Percentiles rank a stretch among this genome's conserved stretches.
These are phyloP conservation scores for Clarias pachynema DNA, from an alignment of 2,797 vertebrate genomes.

Conservation along the genomic window DNA sequence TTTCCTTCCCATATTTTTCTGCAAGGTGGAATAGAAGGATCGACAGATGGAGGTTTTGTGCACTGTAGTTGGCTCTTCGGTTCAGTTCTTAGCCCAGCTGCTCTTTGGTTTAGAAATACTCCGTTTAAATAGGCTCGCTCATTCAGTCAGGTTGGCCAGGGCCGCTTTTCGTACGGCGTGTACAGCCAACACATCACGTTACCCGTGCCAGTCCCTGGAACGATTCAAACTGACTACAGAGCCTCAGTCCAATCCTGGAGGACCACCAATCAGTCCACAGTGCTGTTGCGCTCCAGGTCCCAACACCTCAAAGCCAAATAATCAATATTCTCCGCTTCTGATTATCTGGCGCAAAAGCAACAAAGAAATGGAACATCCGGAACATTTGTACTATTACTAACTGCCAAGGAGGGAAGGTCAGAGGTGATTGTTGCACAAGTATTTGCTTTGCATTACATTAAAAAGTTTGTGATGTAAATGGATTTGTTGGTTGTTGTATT, in stretches of 20 bases:
- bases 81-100: slow-evolving; percentile 10
- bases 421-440: neutral
- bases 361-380: neutral
- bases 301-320: neutral
- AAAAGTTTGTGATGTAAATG: neutral
- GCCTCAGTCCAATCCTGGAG: slow-evolving; percentile 16
- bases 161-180: neutral
- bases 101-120: neutral
- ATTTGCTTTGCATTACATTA: neutral
- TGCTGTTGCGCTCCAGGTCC: slow-evolving; percentile 19
- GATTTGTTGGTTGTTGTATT: neutral
- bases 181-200: neutral
- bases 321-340: slow-evolving; percentile 4
- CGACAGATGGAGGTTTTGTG: slow-evolving; percentile 30
- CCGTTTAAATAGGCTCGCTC: slow-evolving; percentile 5
- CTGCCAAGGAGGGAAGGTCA: neutral
- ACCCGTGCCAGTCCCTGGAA: slow-evolving; percentile 19
- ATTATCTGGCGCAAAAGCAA: neutral
- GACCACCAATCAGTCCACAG: slow-evolving; percentile 18
- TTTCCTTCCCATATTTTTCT: neutral
- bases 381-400: neutral
- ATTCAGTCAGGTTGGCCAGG: slow-evolving; percentile 11
- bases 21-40: slow-evolving; percentile 2
- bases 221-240: neutral
- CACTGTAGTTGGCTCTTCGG: neutral